phyloP scores from a whole-genome alignment of 2,113 vertebrate genomes.

The Naja naja region DNA sequence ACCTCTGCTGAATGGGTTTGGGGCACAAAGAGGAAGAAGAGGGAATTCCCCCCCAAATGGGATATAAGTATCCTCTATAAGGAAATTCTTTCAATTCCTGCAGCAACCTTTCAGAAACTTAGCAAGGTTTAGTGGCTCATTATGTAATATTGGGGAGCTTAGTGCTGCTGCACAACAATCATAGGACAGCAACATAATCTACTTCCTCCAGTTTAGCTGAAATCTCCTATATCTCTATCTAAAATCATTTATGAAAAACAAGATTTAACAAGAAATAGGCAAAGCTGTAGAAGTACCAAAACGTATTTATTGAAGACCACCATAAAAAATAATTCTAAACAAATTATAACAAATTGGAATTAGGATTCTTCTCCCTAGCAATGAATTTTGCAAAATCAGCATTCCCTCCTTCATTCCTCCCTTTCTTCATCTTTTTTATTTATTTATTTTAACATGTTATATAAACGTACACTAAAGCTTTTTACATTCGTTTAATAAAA shows the following conservation, averaged over 20 bases:
- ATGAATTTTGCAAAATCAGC: conserved; percentile 47
- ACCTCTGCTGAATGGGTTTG: not conserved
- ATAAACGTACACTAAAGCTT: conserved; percentile 16
- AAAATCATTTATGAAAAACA: not conserved
- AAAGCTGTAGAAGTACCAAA: conserved; percentile 45
- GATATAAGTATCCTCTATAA: not conserved
- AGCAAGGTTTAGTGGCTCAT: not conserved
- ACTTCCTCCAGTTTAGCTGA: not conserved
- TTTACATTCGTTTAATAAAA: conserved; percentile 27
- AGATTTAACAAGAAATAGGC: not conserved
- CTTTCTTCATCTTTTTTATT: not conserved
- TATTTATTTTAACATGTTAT: conserved; percentile 14
- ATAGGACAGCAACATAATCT: not conserved
- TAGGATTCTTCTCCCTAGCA: conserved; percentile 56
- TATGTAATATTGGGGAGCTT: not conserved
- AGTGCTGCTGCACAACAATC: not conserved
- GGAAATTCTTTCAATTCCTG: not conserved
- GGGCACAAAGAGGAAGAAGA: not conserved
- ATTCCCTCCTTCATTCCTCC: not conserved
- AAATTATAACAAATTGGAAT: conserved; percentile 50
- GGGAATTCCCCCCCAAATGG: not conserved
- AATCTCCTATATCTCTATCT: not conserved
- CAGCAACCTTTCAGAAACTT: not conserved
- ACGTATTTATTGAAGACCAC: conserved; percentile 40
- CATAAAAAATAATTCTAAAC: conserved; percentile 59